A percentile compares a stretch with the other conserved stretches of the same genome.
Evolutionary conservation across 2,888 invertebrate species (phyloP).

Genomic region (Amaurobius ferox): DNA sequence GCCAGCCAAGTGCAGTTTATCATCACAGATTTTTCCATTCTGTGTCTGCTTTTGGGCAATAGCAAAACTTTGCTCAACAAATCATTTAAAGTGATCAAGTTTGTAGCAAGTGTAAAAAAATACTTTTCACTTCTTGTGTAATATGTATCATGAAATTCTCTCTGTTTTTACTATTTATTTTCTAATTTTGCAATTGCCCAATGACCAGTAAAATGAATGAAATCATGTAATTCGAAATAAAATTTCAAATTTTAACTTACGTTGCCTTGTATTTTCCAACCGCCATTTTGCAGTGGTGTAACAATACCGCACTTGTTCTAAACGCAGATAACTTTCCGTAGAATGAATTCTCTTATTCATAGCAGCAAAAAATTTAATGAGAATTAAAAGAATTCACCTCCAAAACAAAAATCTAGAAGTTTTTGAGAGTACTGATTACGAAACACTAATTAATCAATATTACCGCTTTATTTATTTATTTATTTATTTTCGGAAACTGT

Average conservation of each 20-base stretch:
- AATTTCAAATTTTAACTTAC: conserved; percentile 65
- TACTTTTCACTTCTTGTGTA: neutral
- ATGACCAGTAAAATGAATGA: conserved; percentile 34
- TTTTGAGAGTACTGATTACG: too few relatives aligned
- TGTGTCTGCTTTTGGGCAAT: conserved; percentile 37
- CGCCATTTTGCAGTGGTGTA: too few relatives aligned
- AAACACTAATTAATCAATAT: too few relatives aligned
- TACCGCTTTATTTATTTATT: too few relatives aligned
- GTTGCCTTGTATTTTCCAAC: too few relatives aligned
- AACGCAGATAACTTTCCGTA: too few relatives aligned
- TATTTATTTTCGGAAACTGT: too few relatives aligned
- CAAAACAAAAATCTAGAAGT: too few relatives aligned
- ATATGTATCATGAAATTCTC: neutral
- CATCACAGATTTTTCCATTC: conserved; percentile 44
- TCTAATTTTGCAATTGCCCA: conserved; percentile 40
- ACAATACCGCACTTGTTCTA: too few relatives aligned
- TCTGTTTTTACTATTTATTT: neutral
- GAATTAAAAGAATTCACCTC: too few relatives aligned
- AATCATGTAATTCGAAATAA: conserved; percentile 66
- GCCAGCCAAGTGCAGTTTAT: conserved; percentile 29
- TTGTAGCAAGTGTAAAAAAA: conserved; percentile 2
- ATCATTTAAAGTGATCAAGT: neutral
- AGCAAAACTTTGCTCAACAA: conserved; percentile 40
- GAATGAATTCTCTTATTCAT: too few relatives aligned
- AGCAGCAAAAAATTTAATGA: too few relatives aligned